phyloP scores from a whole-genome alignment of 2,888 invertebrate genomes.

The Eristalinus sepulchralis region DNA sequence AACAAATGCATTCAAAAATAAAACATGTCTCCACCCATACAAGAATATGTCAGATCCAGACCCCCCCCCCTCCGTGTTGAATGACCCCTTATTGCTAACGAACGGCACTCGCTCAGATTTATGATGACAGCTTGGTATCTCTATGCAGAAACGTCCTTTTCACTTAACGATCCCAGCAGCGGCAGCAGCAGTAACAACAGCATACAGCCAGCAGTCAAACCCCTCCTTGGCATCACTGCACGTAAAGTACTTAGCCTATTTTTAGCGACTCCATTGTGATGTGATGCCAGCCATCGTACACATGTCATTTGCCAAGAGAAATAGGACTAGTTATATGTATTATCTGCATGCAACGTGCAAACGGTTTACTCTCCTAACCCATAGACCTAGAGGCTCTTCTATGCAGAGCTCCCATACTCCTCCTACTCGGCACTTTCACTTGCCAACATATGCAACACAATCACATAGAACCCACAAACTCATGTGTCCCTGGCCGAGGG shows the following conservation, averaged over 20 bases:
- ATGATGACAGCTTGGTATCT: conserved; percentile 16
- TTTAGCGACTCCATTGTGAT: conserved; percentile 5
- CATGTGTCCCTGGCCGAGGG: not conserved
- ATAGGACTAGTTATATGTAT: not conserved
- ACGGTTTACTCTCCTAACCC: conserved; percentile 45
- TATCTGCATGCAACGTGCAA: not conserved
- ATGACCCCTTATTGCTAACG: not conserved
- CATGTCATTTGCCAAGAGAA: conserved; percentile 13
- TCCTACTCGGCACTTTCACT: conserved; percentile 53
- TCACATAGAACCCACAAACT: not conserved
- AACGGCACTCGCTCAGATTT: not conserved
- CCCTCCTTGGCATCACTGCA: not conserved
- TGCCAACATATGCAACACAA: not conserved
- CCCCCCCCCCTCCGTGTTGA: not conserved
- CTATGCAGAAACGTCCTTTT: not conserved
- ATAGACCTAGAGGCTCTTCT: conserved; percentile 50
- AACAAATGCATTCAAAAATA: not conserved
- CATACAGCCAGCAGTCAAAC: not conserved
- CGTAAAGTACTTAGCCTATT: conserved; percentile 11
- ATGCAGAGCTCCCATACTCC: conserved; percentile 23
- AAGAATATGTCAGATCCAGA: not conserved
- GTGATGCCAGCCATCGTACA: conserved; percentile 29
- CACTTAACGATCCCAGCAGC: not conserved
- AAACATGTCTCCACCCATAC: not conserved
- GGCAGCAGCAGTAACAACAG: not conserved